Evolutionary conservation across 1,140 invertebrate species (phyloP), one percentile per base, ranked within the genome.

Genomic region (Euborellia annulipes): DNA sequence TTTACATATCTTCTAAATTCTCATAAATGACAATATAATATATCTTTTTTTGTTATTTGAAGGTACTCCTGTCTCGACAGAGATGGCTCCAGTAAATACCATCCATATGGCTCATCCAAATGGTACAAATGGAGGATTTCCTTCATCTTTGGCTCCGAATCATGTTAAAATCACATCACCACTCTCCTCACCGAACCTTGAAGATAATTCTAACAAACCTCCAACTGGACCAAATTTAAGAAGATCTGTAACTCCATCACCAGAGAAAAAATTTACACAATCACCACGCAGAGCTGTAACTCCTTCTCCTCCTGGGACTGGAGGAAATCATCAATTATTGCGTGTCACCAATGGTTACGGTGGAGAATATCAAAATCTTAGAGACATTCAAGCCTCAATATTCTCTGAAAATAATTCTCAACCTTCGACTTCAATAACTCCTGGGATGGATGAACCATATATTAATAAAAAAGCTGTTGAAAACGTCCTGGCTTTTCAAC

Each of bases 161-260:
- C 23, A 27, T 27, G 23, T 11, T 27, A 27, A 27, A 27, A 27
- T 27, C 4, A 27, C 11, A 4, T 27, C 23, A 6, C 23, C 23
- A 27, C 23, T 27, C 23, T 27, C 23, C 4, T 27, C 23, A 6
- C 4, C 23, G 11, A 27, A 27, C 11, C 23, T 27, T 27, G 23
- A 27, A 27, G 23, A 6, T 6, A 11, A 27, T 27, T 27, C 23
- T 27, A 27, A 27, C 23, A 27, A 27, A 11, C 23, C 23, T 11
- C 23, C 23, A 6, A 6, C 23, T 27, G 23, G 23, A 27, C 4
- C 4, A 6, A 27, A 27, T 27, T 45, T 42, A 16, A 67, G 79
- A 23, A 68, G 86, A 42, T 85, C 86, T 0, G 67, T 87, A 1
- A 91, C 86, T 0, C 86, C 87, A 1, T 88, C 80, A 56, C 85